These are phyloP conservation scores for Andrena flavipes DNA, from an alignment of 2,888 invertebrate species.

Conservation along the genomic window DNA sequence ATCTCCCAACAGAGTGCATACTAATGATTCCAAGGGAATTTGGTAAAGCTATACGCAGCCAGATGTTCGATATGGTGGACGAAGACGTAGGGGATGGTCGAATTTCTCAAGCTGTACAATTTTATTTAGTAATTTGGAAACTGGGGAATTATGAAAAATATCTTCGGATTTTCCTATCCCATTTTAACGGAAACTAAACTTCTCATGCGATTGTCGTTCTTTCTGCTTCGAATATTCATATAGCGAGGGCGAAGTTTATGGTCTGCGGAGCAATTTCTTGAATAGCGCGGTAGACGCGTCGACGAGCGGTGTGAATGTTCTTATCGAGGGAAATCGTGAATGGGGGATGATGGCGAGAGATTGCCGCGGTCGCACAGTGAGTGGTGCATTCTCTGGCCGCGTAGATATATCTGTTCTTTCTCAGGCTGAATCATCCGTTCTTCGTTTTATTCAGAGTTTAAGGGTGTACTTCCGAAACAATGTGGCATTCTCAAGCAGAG, in stretches of 20 bases:
- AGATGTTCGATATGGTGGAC: no score
- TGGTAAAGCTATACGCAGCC: no score
- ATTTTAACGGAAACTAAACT: not conserved
- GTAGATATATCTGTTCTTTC: conserved; percentile 55
- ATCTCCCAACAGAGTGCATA: no score
- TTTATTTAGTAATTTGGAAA: no score
- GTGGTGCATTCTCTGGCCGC: conserved; percentile 47
- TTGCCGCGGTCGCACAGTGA: conserved; percentile 47
- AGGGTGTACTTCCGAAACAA: conserved; percentile 37
- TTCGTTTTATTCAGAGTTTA: conserved; percentile 37
- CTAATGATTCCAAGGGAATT: no score
- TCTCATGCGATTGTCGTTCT: not conserved
- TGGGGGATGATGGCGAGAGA: conserved; percentile 53
- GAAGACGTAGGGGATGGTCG: no score
- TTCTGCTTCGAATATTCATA: not conserved
- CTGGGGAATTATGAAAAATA: no score
- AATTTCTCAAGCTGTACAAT: no score
- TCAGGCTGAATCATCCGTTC: conserved; percentile 48
- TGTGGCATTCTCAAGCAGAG: conserved; percentile 32
- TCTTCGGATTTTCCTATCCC: not conserved
- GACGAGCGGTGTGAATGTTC: conserved; percentile 35
- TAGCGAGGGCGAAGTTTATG: not conserved
- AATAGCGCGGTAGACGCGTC: not conserved
- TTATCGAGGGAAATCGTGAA: conserved; percentile 56
- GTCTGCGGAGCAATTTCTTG: conserved; percentile 2